Conservation (phyloP, 1,140 invertebrate species). For the Megalonaias nervosa region DNA sequence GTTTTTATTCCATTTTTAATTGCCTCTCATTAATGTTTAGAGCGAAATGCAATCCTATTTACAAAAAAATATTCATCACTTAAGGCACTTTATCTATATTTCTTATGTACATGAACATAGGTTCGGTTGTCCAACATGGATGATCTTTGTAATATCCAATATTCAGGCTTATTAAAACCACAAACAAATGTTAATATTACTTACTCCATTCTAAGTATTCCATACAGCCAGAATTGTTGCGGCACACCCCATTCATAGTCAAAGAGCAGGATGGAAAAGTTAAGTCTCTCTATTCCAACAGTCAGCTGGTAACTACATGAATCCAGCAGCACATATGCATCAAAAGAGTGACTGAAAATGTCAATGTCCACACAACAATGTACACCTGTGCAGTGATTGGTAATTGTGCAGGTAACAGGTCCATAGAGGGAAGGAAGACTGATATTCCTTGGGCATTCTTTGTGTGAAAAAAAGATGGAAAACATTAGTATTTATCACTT, state of each 20-base stretch:
- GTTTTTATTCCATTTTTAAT: too few species aligned
- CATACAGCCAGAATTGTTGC: constrained; percentile 9
- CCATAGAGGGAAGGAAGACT: not conserved
- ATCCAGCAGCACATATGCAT: constrained; percentile 5
- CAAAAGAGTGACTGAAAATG: constrained; percentile 4
- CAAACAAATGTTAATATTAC: not conserved
- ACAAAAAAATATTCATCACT: too few species aligned
- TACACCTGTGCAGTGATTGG: constrained; percentile 19
- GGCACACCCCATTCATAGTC: constrained; percentile 23
- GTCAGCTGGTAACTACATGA: constrained; percentile 13
- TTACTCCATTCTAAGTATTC: constrained; percentile 20
- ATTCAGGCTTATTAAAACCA: not conserved
- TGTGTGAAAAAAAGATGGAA: constrained; percentile 7
- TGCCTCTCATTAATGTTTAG: too few species aligned
- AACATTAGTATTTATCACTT: not conserved
- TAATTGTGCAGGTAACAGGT: constrained; percentile 13
- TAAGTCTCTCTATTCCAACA: constrained; percentile 6
- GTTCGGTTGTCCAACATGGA: too few species aligned
- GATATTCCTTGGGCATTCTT: not conserved
- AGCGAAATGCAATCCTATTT: too few species aligned
- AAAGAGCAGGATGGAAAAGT: constrained; percentile 6
- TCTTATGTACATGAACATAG: too few species aligned
- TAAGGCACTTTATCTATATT: too few species aligned
- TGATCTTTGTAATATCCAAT: too few species aligned
- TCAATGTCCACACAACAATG: constrained; percentile 18